These are phyloP conservation scores for Hypena proboscidalis DNA, from an alignment of 2,888 invertebrate species.

Conservation along the genomic window DNA sequence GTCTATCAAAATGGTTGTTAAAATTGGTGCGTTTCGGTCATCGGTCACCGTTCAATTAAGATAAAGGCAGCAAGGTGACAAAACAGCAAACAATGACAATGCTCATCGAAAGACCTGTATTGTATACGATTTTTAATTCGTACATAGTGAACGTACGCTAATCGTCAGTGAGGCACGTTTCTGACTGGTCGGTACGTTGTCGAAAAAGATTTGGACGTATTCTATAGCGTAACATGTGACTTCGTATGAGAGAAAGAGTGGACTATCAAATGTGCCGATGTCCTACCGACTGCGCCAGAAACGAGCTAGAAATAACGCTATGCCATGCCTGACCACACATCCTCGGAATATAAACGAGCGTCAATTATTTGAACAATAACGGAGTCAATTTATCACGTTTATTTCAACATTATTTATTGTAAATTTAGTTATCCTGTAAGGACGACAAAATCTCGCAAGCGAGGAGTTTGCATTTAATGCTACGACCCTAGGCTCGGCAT, in stretches of 20 bases:
- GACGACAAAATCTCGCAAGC: conserved; percentile 18
- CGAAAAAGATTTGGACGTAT: no score
- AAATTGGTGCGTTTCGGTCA: conserved; percentile 20
- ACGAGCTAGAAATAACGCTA: conserved; percentile 16
- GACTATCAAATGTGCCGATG: no score
- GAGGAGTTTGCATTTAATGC: conserved; percentile 41
- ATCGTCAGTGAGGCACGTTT: no score
- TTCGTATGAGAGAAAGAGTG: no score
- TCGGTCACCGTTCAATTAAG: conserved; percentile 15
- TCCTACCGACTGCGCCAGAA: no score
- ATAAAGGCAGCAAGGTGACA: conserved; percentile 12
- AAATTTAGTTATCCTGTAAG: conserved; percentile 27
- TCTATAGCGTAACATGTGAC: no score
- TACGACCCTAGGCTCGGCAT: conserved; percentile 23
- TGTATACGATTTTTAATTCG: conserved; percentile 51
- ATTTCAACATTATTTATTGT: conserved; percentile 15
- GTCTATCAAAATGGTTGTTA: conserved; percentile 6
- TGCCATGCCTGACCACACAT: conserved; percentile 21
- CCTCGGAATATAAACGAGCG: conserved; percentile 26
- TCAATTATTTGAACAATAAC: conserved; percentile 52
- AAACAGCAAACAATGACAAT: conserved; percentile 51
- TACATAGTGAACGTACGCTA: conserved; percentile 10
- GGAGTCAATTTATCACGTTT: conserved; percentile 18
- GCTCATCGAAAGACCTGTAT: conserved; percentile 57
- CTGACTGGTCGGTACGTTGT: no score